These are phyloP conservation scores for Melanotaenia duboulayi DNA, from an alignment of 2,113 vertebrate species.

Conservation along the genomic window DNA sequence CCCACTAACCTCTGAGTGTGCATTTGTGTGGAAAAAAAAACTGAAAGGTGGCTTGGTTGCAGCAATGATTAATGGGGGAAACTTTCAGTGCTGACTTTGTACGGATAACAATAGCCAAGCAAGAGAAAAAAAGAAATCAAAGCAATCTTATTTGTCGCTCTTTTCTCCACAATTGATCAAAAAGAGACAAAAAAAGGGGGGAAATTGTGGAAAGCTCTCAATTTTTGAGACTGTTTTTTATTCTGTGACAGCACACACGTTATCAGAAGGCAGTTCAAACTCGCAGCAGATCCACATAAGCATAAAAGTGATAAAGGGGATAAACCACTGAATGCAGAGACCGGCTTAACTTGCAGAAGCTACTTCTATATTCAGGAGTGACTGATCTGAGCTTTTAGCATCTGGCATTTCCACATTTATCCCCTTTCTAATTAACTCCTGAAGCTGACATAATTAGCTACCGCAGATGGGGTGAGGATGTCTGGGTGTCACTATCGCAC, in stretches of 20 bases:
- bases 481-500: slow-evolving; percentile 56
- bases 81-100: slow-evolving; percentile 51
- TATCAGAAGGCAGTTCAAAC: slow-evolving; percentile 3
- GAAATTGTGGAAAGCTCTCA: slow-evolving; percentile 34
- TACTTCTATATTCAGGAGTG: slow-evolving; percentile 54
- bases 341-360: slow-evolving; percentile 39
- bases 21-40: slow-evolving; percentile 13
- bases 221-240: slow-evolving; percentile 40
- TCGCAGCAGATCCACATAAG: neutral
- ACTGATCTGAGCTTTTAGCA: slow-evolving; percentile 70
- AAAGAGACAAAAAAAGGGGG: slow-evolving; percentile 13
- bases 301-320: slow-evolving; percentile 21
- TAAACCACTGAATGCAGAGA: slow-evolving; percentile 22
- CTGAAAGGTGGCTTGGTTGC: slow-evolving; percentile 38
- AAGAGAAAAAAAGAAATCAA: slow-evolving; percentile 21
- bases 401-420: slow-evolving; percentile 66
- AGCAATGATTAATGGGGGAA: slow-evolving; percentile 74
- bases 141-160: slow-evolving; percentile 66
- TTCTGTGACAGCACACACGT: slow-evolving; percentile 7
- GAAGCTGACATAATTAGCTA: slow-evolving; percentile 65
- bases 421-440: slow-evolving; percentile 67
- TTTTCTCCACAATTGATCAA: slow-evolving; percentile 57
- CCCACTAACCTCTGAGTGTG: neutral
- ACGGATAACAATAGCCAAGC: slow-evolving; percentile 49
- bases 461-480: slow-evolving; percentile 65